Base-by-base conservation (phyloP, 1,140 invertebrate genomes). In the Phymorhynchus buccinoides region DNA sequence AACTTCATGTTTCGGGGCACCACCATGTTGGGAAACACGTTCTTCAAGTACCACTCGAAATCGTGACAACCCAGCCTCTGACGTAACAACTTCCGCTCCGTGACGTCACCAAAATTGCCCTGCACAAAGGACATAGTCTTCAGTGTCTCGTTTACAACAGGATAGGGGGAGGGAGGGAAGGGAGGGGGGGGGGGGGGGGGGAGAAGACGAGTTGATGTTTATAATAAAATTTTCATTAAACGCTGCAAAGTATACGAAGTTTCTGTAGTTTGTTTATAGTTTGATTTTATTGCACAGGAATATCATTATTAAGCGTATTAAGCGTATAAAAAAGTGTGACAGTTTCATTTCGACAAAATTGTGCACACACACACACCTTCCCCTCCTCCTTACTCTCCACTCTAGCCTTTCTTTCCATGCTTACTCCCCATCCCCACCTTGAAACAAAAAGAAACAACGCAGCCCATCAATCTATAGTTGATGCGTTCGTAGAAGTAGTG, bases 11-110 rank as follows among this genome's bases (percentile, higher is more conserved):
- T 52, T 0, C 77, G 41, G 4, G 77, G 77, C 1, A 79, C n/a
- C 2, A 14, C 32, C 41, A 79, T 48, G 42, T 79, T 79, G 77
- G 77, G 77, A 41, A 52, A 79, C 3, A 99, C 95, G 91, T 98
- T 98, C 35, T 97, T 95, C 83, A 99, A 94, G 93, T 99, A 99
- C 99, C 99, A 99, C 78, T 96, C 95, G 90, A 99, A 99, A 80
- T 96, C 96, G 92, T 99, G 98, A 91, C 99, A 99, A 7, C 96
- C 93, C 1, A 99, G 94, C 87, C 95, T 95, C 88, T 97, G 94
- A 44, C 97, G 94, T 12, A 99, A 92, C 52, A 95, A 94, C 14
- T 96, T 90, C 87, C 98, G 94, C 35, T 96, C 94, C 39, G 91
- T 90, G 12, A 98, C 95, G 88, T 91, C 88, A 27, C 91, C 90